Evolutionary conservation across 2,888 invertebrate genomes (phyloP).

Genomic region (Cremastinae sp.): DNA sequence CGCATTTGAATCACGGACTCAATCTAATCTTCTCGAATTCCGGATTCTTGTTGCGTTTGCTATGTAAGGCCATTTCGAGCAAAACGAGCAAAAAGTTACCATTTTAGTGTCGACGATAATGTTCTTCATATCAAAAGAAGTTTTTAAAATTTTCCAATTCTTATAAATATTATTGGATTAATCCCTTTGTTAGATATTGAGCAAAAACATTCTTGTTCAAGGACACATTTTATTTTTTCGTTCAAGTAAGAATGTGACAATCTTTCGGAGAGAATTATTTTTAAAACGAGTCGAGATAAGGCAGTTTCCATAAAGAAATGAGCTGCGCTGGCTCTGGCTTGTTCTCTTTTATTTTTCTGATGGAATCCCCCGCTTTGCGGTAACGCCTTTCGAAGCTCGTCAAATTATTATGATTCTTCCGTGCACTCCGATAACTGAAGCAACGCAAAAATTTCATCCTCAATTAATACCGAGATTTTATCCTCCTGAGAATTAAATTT

Average conservation of each 20-base stretch:
- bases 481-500: not conserved
- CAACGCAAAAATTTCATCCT: constrained; percentile 42
- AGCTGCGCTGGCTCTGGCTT: no score
- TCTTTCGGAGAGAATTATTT: no score
- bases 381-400: constrained; percentile 6
- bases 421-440: constrained; percentile 50
- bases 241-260: no score
- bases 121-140: no score
- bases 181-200: not conserved
- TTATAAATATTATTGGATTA: not conserved
- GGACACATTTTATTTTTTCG: constrained; percentile 17
- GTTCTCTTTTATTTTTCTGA: no score
- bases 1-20: constrained; percentile 32
- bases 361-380: not conserved
- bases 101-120: no score
- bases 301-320: no score
- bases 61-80: constrained; percentile 7
- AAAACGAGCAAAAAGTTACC: no score
- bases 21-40: constrained; percentile 28
- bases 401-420: constrained; percentile 54
- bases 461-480: constrained; percentile 47
- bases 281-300: no score
- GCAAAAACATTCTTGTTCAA: constrained; percentile 40
- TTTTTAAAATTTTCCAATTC: no score
- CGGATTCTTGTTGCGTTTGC: constrained; percentile 40